Base-by-base conservation (phyloP, 2,797 vertebrate species). In the Gobionotothen gibberifrons region DNA sequence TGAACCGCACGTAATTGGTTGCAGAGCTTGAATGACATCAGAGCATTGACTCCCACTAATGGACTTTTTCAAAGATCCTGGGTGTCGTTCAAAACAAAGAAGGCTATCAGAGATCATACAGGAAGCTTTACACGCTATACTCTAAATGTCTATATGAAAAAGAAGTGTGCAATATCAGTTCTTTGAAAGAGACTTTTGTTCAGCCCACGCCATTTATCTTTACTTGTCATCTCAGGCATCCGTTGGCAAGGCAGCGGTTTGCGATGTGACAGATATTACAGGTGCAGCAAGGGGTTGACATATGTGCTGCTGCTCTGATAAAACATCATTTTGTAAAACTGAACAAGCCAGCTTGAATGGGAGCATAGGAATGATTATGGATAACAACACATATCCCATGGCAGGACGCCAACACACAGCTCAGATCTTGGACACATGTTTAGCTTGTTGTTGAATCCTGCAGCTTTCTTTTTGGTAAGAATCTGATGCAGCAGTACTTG, bases 1-100 rank as follows among this genome's bases (percentile, higher is more conserved):
- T n/a, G 52, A 68, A 85, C 88, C 81, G 16, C 84, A 83, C 65
- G 9, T 85, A 90, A 93, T 93, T 85, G 86, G 76, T 91, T 84
- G 83, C 92, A 92, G 90, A 83, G 64, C 57, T 62, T 53, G 57
- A 66, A 86, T 86, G 86, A 93, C 85, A 90, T 93, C 91, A 91
- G 58, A 77, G 63, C 68, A 1, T 51, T 42, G 58, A 83, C 77
- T 80, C 72, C 69, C 48, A 78, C 80, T 87, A 71, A 76, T 72
- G 55, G 66, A 66, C 57, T 76, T 32, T 32, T 60, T 80, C 64
- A 85, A 72, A 78, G 60, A 74, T 48, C 19, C 4, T 0, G 48
- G 32, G 57, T 49, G 72, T 73, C 7, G 4, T 63, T 80, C 43
- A 64, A 77, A 82, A 74, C 48, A 82, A 77, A 76, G 53, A 5